These are phyloP conservation scores for Gorsachius magnificus DNA, from an alignment of 2,797 vertebrate genomes.

Conservation along the genomic window DNA sequence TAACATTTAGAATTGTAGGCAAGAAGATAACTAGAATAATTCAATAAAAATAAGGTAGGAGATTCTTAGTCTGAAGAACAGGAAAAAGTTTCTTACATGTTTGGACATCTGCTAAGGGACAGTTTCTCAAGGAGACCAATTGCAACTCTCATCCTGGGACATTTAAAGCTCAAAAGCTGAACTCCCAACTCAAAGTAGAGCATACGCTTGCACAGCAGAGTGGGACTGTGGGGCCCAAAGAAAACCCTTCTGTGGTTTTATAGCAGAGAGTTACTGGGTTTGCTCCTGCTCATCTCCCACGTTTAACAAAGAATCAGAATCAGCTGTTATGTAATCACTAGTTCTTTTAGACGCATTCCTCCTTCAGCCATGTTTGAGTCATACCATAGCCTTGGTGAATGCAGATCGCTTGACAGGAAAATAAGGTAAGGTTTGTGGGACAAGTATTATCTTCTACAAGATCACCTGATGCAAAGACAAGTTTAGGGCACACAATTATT, in stretches of 20 bases:
- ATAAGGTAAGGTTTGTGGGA: not conserved
- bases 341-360: not conserved
- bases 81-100: not conserved
- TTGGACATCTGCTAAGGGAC: not conserved
- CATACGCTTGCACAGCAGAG: not conserved
- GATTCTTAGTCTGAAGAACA: not conserved
- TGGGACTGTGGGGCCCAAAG: accelerated
- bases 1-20: not conserved
- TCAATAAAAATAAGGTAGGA: not conserved
- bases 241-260: not conserved
- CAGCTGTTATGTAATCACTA: not conserved
- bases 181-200: not conserved
- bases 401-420: not conserved
- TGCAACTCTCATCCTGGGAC: not conserved
- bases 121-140: not conserved
- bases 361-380: not conserved
- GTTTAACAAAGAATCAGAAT: not conserved
- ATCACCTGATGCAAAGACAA: not conserved
- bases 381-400: not conserved
- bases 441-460: not conserved
- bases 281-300: not conserved
- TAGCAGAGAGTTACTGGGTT: not conserved
- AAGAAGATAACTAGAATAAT: not conserved
- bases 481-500: not conserved
- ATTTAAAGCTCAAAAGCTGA: not conserved